Evolutionary conservation across 2,888 invertebrate species (phyloP).

Genomic region (Orthosia cruda): DNA sequence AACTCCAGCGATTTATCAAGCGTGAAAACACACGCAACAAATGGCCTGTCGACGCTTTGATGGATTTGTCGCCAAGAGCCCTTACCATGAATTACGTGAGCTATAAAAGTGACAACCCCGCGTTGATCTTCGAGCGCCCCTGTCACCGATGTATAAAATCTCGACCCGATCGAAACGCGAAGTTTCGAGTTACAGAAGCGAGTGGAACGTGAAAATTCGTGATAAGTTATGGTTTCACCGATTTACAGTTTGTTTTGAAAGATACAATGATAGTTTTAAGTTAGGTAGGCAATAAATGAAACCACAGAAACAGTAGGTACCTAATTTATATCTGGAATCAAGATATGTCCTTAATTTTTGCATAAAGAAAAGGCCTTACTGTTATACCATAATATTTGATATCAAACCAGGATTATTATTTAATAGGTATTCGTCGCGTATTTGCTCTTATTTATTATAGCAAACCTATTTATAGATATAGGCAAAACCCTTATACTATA

Average conservation of each 20-base stretch:
- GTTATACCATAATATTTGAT: conserved; percentile 1
- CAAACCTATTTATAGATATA: conserved; percentile 53
- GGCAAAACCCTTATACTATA: conserved; percentile 49
- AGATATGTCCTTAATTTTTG: background rate
- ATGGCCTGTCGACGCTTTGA: conserved; percentile 90
- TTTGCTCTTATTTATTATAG: conserved; percentile 44
- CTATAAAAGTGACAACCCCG: conserved; percentile 80
- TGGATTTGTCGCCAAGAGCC: conserved; percentile 90
- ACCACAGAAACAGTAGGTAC: too few species aligned
- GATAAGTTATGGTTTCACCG: conserved; percentile 55
- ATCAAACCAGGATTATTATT: conserved; percentile 33
- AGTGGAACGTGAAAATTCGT: conserved; percentile 65
- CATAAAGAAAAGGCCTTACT: background rate
- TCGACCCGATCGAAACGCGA: conserved; percentile 58
- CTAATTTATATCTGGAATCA: background rate
- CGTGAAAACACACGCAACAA: conserved; percentile 90
- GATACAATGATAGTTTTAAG: conserved; percentile 14
- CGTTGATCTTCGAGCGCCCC: conserved; percentile 73
- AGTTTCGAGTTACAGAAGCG: conserved; percentile 67
- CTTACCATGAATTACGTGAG: conserved; percentile 84
- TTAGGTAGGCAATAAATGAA: background rate
- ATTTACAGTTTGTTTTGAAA: conserved; percentile 33
- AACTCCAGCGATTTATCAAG: conserved; percentile 89
- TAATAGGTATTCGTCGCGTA: conserved; percentile 18
- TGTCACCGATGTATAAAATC: conserved; percentile 73